phyloP scores from a whole-genome alignment of 1,140 invertebrate species.

The Drosophila albomicans region DNA sequence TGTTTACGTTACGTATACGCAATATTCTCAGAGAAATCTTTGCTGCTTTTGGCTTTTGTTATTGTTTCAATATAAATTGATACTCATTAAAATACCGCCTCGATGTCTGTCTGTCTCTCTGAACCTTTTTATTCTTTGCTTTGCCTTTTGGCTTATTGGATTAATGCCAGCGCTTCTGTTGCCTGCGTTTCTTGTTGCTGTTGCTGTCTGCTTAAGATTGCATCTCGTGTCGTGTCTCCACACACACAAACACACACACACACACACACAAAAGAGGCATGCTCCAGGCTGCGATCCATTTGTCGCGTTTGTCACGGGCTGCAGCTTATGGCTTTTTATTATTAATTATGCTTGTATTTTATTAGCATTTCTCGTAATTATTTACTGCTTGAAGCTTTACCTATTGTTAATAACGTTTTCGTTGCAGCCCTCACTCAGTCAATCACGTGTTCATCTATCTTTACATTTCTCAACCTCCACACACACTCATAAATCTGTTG shows the following conservation, averaged over 20 bases:
- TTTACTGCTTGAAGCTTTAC: not conserved
- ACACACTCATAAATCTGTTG: slow-evolving; percentile 66
- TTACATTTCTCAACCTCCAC: not conserved
- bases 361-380: slow-evolving; percentile 48
- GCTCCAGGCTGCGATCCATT: not conserved
- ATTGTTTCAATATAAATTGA: slow-evolving; percentile 61
- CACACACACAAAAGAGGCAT: not conserved
- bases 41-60: slow-evolving; percentile 34
- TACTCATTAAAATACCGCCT: slow-evolving; percentile 50
- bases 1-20: slow-evolving; percentile 44
- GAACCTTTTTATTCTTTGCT: slow-evolving; percentile 21
- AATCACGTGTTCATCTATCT: slow-evolving; percentile 5
- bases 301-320: slow-evolving; percentile 19
- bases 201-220: slow-evolving; percentile 45
- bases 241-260: not conserved
- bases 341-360: slow-evolving; percentile 44
- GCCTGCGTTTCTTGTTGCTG: not conserved
- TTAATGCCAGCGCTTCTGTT: slow-evolving; percentile 55
- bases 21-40: slow-evolving; percentile 25
- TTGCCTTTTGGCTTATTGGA: slow-evolving; percentile 61
- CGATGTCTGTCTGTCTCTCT: slow-evolving; percentile 15
- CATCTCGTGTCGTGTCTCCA: slow-evolving; percentile 42
- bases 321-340: slow-evolving; percentile 26
- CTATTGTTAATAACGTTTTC: slow-evolving; percentile 8
- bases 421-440: slow-evolving; percentile 3